Evolutionary conservation across 2,113 vertebrate genomes (phyloP).

Genomic region (Pelecanoides urinatrix): DNA sequence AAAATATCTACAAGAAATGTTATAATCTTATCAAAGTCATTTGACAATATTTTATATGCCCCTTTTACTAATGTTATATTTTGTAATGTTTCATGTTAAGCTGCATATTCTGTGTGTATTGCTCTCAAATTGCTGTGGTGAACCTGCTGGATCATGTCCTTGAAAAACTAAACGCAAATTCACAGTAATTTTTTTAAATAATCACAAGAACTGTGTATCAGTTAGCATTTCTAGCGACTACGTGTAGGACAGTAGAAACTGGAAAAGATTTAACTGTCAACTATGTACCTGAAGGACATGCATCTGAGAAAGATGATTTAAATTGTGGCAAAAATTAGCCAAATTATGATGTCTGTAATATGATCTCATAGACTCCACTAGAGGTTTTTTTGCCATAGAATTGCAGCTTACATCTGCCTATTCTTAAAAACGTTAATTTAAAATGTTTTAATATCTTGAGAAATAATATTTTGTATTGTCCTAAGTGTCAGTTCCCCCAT

Average conservation of each 20-base stretch:
- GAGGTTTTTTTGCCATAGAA: background rate
- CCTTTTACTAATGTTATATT: background rate
- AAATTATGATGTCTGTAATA: slow-evolving; percentile 31
- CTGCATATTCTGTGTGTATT: background rate
- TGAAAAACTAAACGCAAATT: slow-evolving; percentile 25
- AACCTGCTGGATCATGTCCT: background rate
- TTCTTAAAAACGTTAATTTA: slow-evolving; percentile 13
- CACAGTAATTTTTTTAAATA: slow-evolving; percentile 15
- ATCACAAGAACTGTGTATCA: slow-evolving; percentile 26
- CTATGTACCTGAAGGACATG: slow-evolving; percentile 43
- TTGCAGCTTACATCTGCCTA: background rate
- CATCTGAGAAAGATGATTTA: slow-evolving; percentile 40
- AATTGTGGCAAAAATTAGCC: slow-evolving; percentile 13
- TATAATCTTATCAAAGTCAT: background rate
- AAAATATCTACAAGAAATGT: background rate
- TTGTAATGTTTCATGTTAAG: background rate
- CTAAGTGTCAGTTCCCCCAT: background rate
- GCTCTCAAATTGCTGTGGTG: background rate
- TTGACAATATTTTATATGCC: background rate
- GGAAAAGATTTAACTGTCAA: slow-evolving; percentile 53
- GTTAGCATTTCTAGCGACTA: slow-evolving; percentile 49
- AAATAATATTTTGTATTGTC: slow-evolving; percentile 16
- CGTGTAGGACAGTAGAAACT: slow-evolving; percentile 25
- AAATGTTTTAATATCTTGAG: background rate
- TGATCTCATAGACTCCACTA: background rate